phyloP scores from a whole-genome alignment of 2,113 vertebrate genomes.

The Brevimyrus niger region DNA sequence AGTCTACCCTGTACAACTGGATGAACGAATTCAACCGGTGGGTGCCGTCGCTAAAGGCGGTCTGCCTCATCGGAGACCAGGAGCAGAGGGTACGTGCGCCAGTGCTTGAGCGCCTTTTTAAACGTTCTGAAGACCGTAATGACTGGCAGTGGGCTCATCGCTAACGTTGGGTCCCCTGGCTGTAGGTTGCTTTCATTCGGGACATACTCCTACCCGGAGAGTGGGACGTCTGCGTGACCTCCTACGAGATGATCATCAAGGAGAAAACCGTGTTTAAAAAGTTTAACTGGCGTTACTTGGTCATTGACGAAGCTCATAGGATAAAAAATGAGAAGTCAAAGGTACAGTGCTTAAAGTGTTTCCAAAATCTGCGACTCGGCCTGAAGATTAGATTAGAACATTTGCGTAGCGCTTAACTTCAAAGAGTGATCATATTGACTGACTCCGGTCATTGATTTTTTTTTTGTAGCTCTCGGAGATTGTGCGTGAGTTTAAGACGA shows the following conservation, averaged over 20 bases:
- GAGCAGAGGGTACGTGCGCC: constrained; percentile 73
- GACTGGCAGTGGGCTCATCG: background rate
- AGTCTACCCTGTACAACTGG: constrained; percentile 98
- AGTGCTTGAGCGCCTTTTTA: too few relatives aligned
- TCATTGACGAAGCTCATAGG: constrained; percentile 96
- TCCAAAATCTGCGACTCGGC: background rate
- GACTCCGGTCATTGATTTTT: background rate
- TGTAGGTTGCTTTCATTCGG: constrained; percentile 84
- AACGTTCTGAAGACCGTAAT: too few relatives aligned
- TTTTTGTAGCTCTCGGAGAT: constrained; percentile 84
- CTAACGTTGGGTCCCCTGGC: constrained; percentile 15
- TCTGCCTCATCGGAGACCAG: constrained; percentile 91
- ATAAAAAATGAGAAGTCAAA: constrained; percentile 99
- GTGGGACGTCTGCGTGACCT: constrained; percentile 97
- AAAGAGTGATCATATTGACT: background rate
- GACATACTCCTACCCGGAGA: constrained; percentile 91
- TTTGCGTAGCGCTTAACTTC: background rate
- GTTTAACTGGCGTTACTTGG: constrained; percentile 97
- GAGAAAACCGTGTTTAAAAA: constrained; percentile 98
- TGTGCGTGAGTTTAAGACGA: constrained; percentile 96
- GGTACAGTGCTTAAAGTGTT: constrained; percentile 51
- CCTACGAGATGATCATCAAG: constrained; percentile 96
- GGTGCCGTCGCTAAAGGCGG: constrained; percentile 89
- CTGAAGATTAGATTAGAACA: background rate
- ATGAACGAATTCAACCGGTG: constrained; percentile 98